These are phyloP conservation scores for Cylloceria caligata DNA, from an alignment of 2,888 invertebrate genomes.

Conservation along the genomic window DNA sequence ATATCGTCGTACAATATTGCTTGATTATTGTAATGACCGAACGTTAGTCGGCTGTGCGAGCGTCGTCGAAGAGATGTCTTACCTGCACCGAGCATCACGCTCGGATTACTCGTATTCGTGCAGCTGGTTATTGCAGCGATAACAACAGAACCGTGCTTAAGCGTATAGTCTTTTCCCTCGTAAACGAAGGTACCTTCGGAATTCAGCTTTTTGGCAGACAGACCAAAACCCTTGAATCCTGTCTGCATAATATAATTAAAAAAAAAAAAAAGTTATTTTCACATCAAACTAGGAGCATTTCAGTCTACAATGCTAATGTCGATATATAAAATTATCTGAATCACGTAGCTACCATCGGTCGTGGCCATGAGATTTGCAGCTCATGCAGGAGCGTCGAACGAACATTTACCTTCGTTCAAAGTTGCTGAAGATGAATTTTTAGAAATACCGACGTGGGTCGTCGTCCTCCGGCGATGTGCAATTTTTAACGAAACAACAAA, in stretches of 20 bases:
- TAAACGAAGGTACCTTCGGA: constrained; percentile 91
- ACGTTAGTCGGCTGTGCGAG: neutral
- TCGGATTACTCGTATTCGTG: constrained; percentile 99
- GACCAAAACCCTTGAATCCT: constrained; percentile 96
- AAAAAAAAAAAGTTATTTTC: neutral
- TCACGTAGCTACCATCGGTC: constrained; percentile 4
- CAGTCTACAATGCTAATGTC: neutral
- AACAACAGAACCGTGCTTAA: constrained; percentile 96
- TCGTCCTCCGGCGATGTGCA: neutral
- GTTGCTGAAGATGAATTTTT: constrained; percentile 30
- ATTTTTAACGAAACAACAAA: neutral
- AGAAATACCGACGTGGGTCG: constrained; percentile 17
- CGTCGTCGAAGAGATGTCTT: constrained; percentile 60
- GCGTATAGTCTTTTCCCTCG: constrained; percentile 92
- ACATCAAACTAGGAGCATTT: neutral
- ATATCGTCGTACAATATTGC: constrained; percentile 16
- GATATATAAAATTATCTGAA: constrained; percentile 6
- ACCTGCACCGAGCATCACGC: constrained; percentile 99
- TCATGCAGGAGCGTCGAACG: constrained; percentile 1
- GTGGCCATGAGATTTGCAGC: constrained; percentile 29
- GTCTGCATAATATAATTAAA: constrained; percentile 87
- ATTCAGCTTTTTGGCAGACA: constrained; percentile 88
- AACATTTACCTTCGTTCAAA: neutral
- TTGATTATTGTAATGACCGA: neutral
- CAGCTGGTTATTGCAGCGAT: constrained; percentile 99